phyloP scores from a whole-genome alignment of 2,888 invertebrate genomes.

The Bhutanitis thaidina region DNA sequence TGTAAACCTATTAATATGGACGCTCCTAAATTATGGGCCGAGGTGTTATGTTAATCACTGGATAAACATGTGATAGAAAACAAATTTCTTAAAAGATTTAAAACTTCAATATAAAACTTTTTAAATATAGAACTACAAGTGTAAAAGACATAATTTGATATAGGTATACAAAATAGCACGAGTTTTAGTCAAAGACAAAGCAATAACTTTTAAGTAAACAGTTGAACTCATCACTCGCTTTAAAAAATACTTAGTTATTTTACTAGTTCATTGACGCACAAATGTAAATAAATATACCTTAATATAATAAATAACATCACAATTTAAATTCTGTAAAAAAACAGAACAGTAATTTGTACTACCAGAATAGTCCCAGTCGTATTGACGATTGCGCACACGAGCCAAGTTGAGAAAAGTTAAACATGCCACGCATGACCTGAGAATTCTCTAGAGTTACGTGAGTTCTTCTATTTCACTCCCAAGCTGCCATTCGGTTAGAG shows the following conservation, averaged over 20 bases:
- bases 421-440: constrained; percentile 20
- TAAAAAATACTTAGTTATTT: too few species aligned
- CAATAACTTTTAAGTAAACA: too few species aligned
- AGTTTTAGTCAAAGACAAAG: too few species aligned
- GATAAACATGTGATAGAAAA: constrained; percentile 41
- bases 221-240: too few species aligned
- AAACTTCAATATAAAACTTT: too few species aligned
- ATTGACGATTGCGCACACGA: constrained; percentile 14
- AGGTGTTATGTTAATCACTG: constrained; percentile 61
- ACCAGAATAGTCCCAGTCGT: constrained; percentile 5
- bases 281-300: too few species aligned
- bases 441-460: constrained; percentile 16
- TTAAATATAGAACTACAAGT: too few species aligned
- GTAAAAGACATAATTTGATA: too few species aligned
- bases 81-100: neutral
- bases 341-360: neutral
- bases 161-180: too few species aligned
- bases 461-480: constrained; percentile 16
- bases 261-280: too few species aligned
- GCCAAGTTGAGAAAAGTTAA: constrained; percentile 20
- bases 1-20: constrained; percentile 72
- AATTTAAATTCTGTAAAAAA: too few species aligned
- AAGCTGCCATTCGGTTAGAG: constrained; percentile 14
- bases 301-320: too few species aligned
- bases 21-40: constrained; percentile 45